These are phyloP conservation scores for Oxyruncus cristatus DNA, from an alignment of 2,113 vertebrate species.

Conservation along the genomic window DNA sequence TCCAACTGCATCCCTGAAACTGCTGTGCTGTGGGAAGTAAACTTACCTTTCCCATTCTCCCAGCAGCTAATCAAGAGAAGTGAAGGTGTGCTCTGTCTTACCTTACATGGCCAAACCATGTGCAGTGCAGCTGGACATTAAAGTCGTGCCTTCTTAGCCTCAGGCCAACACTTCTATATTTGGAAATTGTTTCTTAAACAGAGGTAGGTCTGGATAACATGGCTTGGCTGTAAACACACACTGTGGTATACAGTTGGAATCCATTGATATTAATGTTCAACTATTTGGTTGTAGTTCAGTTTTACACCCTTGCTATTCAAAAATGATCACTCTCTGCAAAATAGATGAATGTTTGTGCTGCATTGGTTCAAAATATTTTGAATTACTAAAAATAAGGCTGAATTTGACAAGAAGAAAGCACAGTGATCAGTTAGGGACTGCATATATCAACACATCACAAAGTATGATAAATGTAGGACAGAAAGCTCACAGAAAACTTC, in stretches of 20 bases:
- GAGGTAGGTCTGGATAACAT: background rate
- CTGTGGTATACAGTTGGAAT: background rate
- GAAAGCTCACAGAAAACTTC: background rate
- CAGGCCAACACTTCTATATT: background rate
- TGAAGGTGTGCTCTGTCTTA: background rate
- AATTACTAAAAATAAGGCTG: background rate
- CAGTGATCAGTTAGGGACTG: background rate
- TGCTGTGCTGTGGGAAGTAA: background rate
- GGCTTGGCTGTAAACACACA: background rate
- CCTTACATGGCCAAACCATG: background rate
- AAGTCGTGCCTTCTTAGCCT: background rate
- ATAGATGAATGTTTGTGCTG: background rate
- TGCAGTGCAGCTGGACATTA: background rate
- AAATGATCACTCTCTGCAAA: background rate
- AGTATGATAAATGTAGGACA: background rate
- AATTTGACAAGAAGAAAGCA: background rate
- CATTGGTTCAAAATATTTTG: background rate
- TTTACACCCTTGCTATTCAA: background rate
- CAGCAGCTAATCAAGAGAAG: background rate
- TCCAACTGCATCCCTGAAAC: background rate
- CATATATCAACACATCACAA: background rate
- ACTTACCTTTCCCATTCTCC: background rate
- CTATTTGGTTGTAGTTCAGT: background rate
- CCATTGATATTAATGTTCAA: background rate
- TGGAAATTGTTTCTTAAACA: background rate